Percentiles rank a stretch among this genome's conserved stretches.
Conservation (phyloP, 2,113 vertebrate genomes). For the Laterallus jamaicensis region DNA sequence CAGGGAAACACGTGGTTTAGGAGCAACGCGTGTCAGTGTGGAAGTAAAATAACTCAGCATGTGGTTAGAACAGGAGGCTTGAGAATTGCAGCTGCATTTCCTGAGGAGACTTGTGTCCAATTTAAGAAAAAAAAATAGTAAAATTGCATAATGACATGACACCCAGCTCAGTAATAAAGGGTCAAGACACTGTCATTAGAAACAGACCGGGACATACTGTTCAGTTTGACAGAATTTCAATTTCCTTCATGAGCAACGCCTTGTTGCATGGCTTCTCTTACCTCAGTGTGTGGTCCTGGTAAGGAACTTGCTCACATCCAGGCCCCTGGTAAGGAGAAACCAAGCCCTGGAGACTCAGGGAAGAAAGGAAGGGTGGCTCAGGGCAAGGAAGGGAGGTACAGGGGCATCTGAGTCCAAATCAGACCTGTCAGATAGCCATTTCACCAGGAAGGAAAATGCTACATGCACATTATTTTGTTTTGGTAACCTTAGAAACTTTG, state of each 20-base stretch:
- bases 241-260: background rate
- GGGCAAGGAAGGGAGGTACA: background rate
- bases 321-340: background rate
- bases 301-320: fast-evolving
- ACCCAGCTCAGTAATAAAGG: background rate
- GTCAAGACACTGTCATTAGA: background rate
- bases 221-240: background rate
- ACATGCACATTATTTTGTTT: fast-evolving
- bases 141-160: background rate
- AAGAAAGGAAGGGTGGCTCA: background rate
- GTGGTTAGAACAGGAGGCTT: background rate
- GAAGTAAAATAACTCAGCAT: background rate
- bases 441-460: background rate
- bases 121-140: background rate
- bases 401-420: background rate
- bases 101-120: background rate
- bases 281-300: background rate
- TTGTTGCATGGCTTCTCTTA: background rate
- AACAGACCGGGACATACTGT: background rate
- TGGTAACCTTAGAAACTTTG: background rate
- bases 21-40: background rate
- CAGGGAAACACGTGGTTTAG: background rate
- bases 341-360: background rate
- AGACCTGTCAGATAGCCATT: background rate
- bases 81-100: background rate